These are phyloP conservation scores for Tyrophagus putrescentiae DNA, from an alignment of 1,140 invertebrate genomes.

Conservation along the genomic window DNA sequence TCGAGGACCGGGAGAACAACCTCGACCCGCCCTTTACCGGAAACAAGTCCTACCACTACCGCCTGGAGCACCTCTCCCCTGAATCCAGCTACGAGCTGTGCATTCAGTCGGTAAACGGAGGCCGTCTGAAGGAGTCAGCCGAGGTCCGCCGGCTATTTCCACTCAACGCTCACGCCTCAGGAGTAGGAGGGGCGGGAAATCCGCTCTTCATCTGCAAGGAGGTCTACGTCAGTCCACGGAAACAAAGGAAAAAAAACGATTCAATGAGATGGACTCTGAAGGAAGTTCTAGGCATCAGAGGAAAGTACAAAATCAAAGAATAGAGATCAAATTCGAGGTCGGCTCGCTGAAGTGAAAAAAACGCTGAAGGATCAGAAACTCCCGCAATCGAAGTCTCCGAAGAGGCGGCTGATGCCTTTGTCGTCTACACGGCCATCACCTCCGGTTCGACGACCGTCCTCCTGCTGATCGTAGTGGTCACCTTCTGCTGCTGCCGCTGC, in stretches of 20 bases:
- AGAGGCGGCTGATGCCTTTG: background rate
- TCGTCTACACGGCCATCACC: slow-evolving; percentile 5
- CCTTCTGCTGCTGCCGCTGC: slow-evolving; percentile 8
- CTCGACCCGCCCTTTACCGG: background rate
- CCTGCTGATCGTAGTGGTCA: background rate
- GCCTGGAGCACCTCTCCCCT: background rate
- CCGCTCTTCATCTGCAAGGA: slow-evolving; percentile 10
- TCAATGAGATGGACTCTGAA: background rate
- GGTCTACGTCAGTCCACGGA: background rate
- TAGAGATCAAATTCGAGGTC: slow-evolving; percentile 6
- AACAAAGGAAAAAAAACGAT: background rate
- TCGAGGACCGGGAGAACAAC: background rate
- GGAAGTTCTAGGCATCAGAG: background rate
- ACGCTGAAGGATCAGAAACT: background rate
- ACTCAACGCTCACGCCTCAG: background rate
- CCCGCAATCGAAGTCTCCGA: background rate
- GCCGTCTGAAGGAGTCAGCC: background rate
- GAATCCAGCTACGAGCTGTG: background rate
- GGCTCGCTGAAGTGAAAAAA: background rate
- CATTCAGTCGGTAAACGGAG: slow-evolving; percentile 3
- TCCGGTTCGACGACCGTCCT: slow-evolving; percentile 4
- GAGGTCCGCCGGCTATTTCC: background rate
- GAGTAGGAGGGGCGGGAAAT: background rate
- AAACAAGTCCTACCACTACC: background rate
- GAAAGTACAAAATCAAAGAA: too few species aligned